phyloP scores from a whole-genome alignment of 2,888 invertebrate species.

The Rugalucina vietnamica region DNA sequence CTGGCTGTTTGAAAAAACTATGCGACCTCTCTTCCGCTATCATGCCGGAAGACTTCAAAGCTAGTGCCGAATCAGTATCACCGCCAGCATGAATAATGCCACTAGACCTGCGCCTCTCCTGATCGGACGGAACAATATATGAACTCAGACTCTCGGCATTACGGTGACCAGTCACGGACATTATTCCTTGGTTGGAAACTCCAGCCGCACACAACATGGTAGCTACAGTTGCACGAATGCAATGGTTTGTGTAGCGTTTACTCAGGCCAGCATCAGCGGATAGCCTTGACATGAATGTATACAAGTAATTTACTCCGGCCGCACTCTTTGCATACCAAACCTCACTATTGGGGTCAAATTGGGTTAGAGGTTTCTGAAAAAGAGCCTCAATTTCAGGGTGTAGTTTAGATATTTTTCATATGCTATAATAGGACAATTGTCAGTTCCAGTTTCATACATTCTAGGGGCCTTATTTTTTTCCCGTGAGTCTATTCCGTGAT shows the following conservation, averaged over 20 bases:
- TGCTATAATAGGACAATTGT: constrained; percentile 51
- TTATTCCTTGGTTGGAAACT: constrained; percentile 34
- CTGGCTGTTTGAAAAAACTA: neutral
- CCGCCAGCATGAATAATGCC: neutral
- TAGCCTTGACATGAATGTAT: constrained; percentile 54
- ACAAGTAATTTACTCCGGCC: constrained; percentile 54
- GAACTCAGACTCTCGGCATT: constrained; percentile 22
- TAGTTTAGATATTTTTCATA: constrained; percentile 53
- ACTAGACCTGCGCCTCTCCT: neutral
- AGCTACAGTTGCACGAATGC: constrained; percentile 48
- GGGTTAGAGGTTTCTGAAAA: constrained; percentile 51
- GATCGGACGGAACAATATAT: constrained; percentile 14
- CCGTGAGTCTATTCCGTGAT: constrained; percentile 20
- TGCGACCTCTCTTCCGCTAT: neutral
- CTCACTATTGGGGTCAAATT: neutral
- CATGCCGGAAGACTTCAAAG: neutral
- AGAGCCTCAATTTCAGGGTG: constrained; percentile 50
- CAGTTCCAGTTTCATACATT: constrained; percentile 48
- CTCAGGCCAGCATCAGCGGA: constrained; percentile 49
- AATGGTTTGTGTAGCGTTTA: constrained; percentile 55
- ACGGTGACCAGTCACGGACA: constrained; percentile 37
- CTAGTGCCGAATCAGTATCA: neutral
- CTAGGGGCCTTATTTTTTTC: constrained; percentile 18
- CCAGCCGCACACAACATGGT: constrained; percentile 38
- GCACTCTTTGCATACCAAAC: constrained; percentile 54